Evolutionary conservation across 2,888 invertebrate species (phyloP), one percentile per base, ranked within the genome.

Genomic region (Ectemnius cavifrons): DNA sequence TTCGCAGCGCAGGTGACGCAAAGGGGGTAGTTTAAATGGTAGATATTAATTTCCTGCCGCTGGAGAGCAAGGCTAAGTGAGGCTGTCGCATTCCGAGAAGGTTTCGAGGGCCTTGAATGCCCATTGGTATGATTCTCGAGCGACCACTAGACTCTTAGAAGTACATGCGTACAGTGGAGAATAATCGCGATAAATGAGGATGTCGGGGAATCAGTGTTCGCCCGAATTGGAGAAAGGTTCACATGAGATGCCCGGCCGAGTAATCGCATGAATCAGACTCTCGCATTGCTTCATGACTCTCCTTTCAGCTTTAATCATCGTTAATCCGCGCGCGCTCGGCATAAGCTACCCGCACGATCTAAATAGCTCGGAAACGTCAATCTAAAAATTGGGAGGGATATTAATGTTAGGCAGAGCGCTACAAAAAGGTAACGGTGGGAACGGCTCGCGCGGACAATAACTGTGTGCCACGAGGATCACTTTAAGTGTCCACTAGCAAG

Each of bases 291-390:
- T 81, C 68, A 83, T 81, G 71, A 77, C 76, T 79, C 83, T 77
- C 37, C 37, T 80, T 83, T 83, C 81, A 81, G 56, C 82, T 78
- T 82, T 83, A 84, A 83, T 83, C 82, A 77, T 75, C 68, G 76
- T 83, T 81, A 83, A 83, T 83, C 73, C 78, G 63, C 37, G 8
- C 37, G 37, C 37, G 37, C 37, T 37, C 61, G 72, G 58, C 61
- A 78, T 73, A 80, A 74, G 78, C 82, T 67, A 84, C 83, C 83
- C 83, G 83, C 83, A 84, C 82, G 77, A 77, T 72, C 75, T 82
- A 82, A 81, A 80, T 78, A 77, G 77, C 77, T 82, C 82, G 81
- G 82, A 82, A 82, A 83, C 56, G 83, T 81, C 83, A 81, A 82
- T 82, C 82, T 79, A 83, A 79, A 81, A 80, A 71, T 79, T 75